phyloP scores from a whole-genome alignment of 2,113 vertebrate species.

The Pollimyrus isidori region DNA sequence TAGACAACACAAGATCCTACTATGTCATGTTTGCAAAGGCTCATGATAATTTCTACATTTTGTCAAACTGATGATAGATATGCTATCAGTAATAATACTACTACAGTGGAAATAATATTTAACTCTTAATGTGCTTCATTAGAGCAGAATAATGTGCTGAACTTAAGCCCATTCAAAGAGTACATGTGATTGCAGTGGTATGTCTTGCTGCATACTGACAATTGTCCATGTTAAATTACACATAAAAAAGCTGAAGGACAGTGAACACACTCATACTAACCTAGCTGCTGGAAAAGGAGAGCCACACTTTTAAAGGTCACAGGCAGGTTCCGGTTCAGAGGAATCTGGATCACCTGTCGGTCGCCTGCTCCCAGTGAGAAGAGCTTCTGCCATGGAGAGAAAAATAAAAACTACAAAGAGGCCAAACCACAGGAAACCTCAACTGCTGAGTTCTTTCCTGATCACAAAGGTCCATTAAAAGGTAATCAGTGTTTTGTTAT shows the following conservation, averaged over 20 bases:
- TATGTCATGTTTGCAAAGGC: background rate
- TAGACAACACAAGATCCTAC: background rate
- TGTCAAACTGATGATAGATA: background rate
- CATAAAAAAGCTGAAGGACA: background rate
- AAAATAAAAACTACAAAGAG: background rate
- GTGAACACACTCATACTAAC: constrained; percentile 56
- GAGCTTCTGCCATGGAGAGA: constrained; percentile 70
- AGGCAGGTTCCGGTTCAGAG: constrained; percentile 81
- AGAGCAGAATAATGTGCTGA: background rate
- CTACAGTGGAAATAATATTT: background rate
- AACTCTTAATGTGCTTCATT: background rate
- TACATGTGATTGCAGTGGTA: background rate
- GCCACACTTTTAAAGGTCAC: constrained; percentile 88
- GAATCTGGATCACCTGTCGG: constrained; percentile 90
- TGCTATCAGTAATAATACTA: background rate
- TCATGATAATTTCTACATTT: background rate
- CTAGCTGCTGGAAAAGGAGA: constrained; percentile 92
- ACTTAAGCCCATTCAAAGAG: background rate
- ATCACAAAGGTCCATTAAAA: background rate
- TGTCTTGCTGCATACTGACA: background rate
- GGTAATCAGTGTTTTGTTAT: background rate
- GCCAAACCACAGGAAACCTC: background rate
- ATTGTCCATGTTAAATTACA: background rate
- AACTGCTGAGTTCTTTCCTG: background rate
- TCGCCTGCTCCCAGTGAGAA: constrained; percentile 96